Percentiles rank a stretch among this genome's conserved stretches.
phyloP scores from a whole-genome alignment of 2,888 invertebrate genomes.

The Vandiemenella viatica region DNA sequence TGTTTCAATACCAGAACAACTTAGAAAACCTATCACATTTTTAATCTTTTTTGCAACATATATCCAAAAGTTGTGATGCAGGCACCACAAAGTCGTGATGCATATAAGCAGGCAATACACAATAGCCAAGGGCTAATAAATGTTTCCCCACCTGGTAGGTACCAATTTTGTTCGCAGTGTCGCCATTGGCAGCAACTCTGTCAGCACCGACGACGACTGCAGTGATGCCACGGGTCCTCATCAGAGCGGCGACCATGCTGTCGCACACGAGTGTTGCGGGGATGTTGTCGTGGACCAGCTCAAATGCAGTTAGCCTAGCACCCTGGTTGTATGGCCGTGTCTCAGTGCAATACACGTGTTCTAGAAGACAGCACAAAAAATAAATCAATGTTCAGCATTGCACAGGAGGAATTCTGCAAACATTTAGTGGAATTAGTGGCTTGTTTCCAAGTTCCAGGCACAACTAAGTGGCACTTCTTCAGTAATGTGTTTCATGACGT shows the following conservation, averaged over 20 bases:
- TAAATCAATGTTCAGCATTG: too few relatives aligned
- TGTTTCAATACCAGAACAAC: background rate
- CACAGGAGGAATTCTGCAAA: too few relatives aligned
- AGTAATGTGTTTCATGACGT: too few relatives aligned
- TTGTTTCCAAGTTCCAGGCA: too few relatives aligned
- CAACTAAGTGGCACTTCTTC: too few relatives aligned
- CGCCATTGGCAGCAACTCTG: conserved; percentile 88
- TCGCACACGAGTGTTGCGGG: conserved; percentile 89
- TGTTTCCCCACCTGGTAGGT: conserved; percentile 76
- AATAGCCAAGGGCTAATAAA: too few relatives aligned
- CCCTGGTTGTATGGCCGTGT: conserved; percentile 98
- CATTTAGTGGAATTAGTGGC: too few relatives aligned
- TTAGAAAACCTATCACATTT: background rate
- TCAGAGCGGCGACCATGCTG: conserved; percentile 83
- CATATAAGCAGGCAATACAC: too few relatives aligned
- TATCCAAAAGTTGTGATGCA: too few relatives aligned
- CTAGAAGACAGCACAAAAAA: conserved; percentile 32
- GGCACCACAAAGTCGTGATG: too few relatives aligned
- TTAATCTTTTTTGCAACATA: background rate
- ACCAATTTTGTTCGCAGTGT: conserved; percentile 98
- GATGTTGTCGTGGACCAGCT: conserved; percentile 80
- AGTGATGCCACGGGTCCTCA: conserved; percentile 66
- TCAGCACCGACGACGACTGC: conserved; percentile 98
- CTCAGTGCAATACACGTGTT: conserved; percentile 89
- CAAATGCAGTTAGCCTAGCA: conserved; percentile 87